Percentiles rank a stretch among this genome's conserved stretches.
phyloP scores from a whole-genome alignment of 2,888 invertebrate species.

The Dynastes tityus region DNA sequence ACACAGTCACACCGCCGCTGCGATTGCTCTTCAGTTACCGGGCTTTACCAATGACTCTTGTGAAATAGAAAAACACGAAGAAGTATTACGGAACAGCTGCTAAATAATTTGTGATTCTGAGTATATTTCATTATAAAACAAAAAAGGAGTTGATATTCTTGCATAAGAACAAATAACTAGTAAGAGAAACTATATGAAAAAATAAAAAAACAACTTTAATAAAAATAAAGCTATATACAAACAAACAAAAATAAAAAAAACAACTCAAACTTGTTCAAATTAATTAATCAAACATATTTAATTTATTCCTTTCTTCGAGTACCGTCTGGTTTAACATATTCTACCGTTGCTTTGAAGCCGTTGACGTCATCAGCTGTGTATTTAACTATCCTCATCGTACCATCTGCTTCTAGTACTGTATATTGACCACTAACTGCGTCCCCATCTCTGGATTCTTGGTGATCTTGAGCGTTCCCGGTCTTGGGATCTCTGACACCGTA shows the following conservation, averaged over 20 bases:
- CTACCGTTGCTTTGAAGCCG: constrained; percentile 79
- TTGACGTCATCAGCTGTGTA: constrained; percentile 83
- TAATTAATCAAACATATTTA: background rate
- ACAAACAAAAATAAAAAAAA: constrained; percentile 18
- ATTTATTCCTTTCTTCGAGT: constrained; percentile 35
- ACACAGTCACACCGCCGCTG: too few relatives aligned
- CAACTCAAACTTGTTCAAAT: background rate
- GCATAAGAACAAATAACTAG: too few relatives aligned
- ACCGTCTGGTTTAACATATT: constrained; percentile 58
- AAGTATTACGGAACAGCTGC: too few relatives aligned
- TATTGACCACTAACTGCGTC: constrained; percentile 83
- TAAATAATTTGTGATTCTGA: too few relatives aligned
- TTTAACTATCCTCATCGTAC: constrained; percentile 80
- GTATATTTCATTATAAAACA: too few relatives aligned
- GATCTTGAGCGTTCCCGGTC: constrained; percentile 82
- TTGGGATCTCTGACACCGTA: constrained; percentile 85
- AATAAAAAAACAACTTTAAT: constrained; percentile 18
- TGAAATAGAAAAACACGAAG: too few relatives aligned
- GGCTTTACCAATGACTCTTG: too few relatives aligned
- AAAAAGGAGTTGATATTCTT: too few relatives aligned
- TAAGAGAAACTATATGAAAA: background rate
- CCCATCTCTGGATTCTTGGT: constrained; percentile 81
- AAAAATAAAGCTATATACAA: constrained; percentile 17
- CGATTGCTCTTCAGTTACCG: too few relatives aligned
- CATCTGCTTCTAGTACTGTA: constrained; percentile 83